Evolutionary conservation across 2,888 invertebrate genomes (phyloP).

Genomic region (Pyrrhia umbra): DNA sequence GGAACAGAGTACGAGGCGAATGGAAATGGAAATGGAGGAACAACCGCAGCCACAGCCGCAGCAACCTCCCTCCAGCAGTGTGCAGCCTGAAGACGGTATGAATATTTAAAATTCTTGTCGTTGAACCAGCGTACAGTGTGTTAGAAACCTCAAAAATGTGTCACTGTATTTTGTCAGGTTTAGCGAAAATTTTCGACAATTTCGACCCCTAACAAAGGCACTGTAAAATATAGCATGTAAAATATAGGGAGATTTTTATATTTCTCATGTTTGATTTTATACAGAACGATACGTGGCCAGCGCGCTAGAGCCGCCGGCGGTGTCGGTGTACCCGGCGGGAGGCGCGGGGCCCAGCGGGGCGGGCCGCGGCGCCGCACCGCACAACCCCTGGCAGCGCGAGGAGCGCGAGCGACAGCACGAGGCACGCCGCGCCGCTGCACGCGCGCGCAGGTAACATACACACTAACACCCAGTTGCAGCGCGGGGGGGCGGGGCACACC

Average conservation of each 20-base stretch:
- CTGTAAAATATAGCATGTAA: too few relatives aligned
- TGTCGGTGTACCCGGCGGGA: slow-evolving; percentile 92
- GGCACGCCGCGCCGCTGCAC: slow-evolving; percentile 74
- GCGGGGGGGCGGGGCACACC: slow-evolving; percentile 87
- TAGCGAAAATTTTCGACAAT: too few relatives aligned
- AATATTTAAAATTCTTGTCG: too few relatives aligned
- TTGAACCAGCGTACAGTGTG: too few relatives aligned
- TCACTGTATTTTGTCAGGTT: too few relatives aligned
- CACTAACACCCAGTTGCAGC: slow-evolving; percentile 65
- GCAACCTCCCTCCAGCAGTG: slow-evolving; percentile 49
- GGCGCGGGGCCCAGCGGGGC: slow-evolving; percentile 66
- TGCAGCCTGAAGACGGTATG: slow-evolving; percentile 79
- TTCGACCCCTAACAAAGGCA: too few relatives aligned
- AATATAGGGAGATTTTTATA: too few relatives aligned
- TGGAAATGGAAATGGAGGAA: slow-evolving; percentile 75
- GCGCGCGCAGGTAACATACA: slow-evolving; percentile 73
- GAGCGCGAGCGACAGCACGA: slow-evolving; percentile 94
- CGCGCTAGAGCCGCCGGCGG: slow-evolving; percentile 93
- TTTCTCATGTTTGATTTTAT: neutral
- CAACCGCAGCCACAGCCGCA: slow-evolving; percentile 61
- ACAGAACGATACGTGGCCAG: slow-evolving; percentile 92
- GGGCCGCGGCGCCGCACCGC: slow-evolving; percentile 68
- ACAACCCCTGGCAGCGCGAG: slow-evolving; percentile 98
- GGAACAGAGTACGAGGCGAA: slow-evolving; percentile 70
- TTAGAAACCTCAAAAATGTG: too few relatives aligned